A percentile compares a stretch with the other conserved stretches of the same genome.
phyloP scores from a whole-genome alignment of 2,888 invertebrate genomes.

The Oxycera nigricornis region DNA sequence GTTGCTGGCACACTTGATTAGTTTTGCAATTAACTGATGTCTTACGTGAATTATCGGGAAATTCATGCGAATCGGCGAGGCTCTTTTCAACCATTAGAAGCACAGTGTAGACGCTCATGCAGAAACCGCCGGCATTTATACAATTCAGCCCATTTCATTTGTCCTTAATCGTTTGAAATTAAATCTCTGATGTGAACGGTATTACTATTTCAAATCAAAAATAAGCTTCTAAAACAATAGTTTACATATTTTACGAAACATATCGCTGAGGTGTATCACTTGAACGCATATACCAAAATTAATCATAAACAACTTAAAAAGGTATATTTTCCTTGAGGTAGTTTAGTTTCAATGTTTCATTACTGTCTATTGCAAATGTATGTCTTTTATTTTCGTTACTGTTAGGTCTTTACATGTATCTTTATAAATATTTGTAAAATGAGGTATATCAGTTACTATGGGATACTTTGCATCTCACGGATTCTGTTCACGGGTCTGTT shows the following conservation, averaged over 20 bases:
- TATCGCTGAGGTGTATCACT: neutral
- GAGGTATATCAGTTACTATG: conserved; percentile 48
- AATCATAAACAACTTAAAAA: neutral
- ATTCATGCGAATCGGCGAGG: too few species aligned
- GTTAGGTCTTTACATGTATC: conserved; percentile 47
- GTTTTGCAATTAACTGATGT: too few species aligned
- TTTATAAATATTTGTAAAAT: conserved; percentile 44
- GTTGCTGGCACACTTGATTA: too few species aligned
- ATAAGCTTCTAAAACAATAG: conserved; percentile 10
- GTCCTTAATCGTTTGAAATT: neutral
- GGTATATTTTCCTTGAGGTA: conserved; percentile 56
- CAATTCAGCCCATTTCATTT: too few species aligned
- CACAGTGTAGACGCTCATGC: too few species aligned
- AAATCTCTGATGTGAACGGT: neutral
- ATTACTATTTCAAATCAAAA: conserved; percentile 12
- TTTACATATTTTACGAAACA: conserved; percentile 12
- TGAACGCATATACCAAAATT: conserved; percentile 7
- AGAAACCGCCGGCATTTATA: too few species aligned
- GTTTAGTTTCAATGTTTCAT: conserved; percentile 58
- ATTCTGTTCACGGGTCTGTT: conserved; percentile 29
- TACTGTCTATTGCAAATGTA: conserved; percentile 31
- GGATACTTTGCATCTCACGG: conserved; percentile 43
- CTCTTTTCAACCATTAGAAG: too few species aligned
- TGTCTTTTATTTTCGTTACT: conserved; percentile 45
- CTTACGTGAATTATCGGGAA: too few species aligned